Percentiles rank a stretch among this genome's conserved stretches.
Evolutionary conservation across 53 echinoderm and acorn worm genomes (phyloP).

Genomic region (Paracentrotus lividus): DNA sequence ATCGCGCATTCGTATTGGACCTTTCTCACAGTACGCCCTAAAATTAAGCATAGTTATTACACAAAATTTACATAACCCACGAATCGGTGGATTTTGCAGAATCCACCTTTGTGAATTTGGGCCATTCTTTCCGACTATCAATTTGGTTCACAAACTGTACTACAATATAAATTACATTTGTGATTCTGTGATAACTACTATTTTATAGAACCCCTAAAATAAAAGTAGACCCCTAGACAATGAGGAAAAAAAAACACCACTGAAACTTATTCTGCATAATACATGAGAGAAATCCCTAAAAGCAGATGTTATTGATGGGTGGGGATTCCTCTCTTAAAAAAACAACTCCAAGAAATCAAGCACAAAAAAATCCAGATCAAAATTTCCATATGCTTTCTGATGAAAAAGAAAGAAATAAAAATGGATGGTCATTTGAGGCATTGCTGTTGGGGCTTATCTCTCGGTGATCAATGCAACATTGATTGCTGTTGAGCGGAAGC

Average conservation of each 20-base stretch:
- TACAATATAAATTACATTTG: neutral
- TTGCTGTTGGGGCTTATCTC: neutral
- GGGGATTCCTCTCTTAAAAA: neutral
- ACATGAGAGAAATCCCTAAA: neutral
- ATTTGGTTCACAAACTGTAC: neutral
- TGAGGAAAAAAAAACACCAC: neutral
- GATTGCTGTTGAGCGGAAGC: conserved; percentile 30
- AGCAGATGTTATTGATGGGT: conserved; percentile 14
- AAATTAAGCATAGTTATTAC: no score
- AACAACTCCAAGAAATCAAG: neutral
- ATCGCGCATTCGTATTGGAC: no score
- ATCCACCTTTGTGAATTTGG: no score
- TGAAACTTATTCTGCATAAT: neutral
- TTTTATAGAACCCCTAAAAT: neutral
- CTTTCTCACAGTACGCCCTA: no score
- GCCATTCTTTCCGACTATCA: no score
- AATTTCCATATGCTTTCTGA: neutral
- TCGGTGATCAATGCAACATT: neutral
- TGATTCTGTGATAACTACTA: neutral
- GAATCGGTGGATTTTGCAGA: no score
- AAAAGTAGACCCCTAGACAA: neutral
- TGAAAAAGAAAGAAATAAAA: no score
- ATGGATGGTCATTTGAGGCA: neutral
- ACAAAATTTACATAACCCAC: no score
- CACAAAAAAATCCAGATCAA: conserved; percentile 10